These are phyloP conservation scores for Dichetophora obliterata DNA, from an alignment of 2,888 invertebrate genomes.

Conservation along the genomic window DNA sequence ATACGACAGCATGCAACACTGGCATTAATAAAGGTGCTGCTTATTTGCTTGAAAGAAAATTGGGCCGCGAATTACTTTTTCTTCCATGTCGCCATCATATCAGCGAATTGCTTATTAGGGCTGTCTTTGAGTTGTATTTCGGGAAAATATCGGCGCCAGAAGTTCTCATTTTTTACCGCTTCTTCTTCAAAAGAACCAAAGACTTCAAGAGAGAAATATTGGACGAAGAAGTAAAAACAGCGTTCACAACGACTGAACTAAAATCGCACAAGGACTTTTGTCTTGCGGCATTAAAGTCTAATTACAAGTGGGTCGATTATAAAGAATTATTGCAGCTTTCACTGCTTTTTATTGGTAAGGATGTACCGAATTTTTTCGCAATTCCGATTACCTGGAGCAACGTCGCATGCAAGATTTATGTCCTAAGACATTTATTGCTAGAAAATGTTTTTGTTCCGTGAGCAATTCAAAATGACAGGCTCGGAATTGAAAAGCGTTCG, in stretches of 20 bases:
- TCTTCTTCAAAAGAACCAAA: no score
- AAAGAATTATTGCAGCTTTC: constrained; percentile 39
- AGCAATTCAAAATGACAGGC: constrained; percentile 33
- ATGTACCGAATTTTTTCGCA: constrained; percentile 9
- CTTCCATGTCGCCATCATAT: neutral
- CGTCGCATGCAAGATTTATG: no score
- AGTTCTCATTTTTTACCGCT: no score
- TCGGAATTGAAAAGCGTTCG: constrained; percentile 18
- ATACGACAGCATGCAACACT: no score
- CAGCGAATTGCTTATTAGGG: no score
- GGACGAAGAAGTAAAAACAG: constrained; percentile 3
- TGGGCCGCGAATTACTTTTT: constrained; percentile 21
- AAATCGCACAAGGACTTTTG: constrained; percentile 28
- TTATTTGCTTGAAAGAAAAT: constrained; percentile 2
- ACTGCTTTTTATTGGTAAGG: constrained; percentile 29
- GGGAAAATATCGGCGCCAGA: no score
- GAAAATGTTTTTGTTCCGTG: constrained; percentile 30
- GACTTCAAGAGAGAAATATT: no score
- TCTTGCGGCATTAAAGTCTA: constrained; percentile 33
- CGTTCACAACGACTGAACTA: constrained; percentile 3
- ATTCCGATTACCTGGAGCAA: no score
- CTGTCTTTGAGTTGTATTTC: no score
- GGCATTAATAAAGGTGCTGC: no score
- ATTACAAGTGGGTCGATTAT: constrained; percentile 40
- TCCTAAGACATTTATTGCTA: constrained; percentile 36